Conservation (phyloP, 2,888 invertebrate species). For the Seira musarum region DNA sequence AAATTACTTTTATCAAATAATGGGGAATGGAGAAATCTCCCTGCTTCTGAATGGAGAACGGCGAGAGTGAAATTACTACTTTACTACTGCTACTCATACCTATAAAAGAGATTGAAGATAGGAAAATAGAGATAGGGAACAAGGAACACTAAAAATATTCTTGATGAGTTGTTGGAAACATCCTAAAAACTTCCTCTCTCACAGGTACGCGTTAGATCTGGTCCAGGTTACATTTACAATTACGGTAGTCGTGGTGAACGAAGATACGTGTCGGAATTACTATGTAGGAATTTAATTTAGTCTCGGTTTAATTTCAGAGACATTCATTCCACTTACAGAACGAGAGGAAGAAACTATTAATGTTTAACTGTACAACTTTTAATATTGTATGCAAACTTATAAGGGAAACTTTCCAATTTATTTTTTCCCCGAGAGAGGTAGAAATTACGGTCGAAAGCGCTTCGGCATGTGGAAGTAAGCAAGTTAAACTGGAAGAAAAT, state of each 20-base stretch:
- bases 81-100: neutral
- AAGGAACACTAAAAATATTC: constrained; percentile 48
- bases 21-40: constrained; percentile 50
- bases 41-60: constrained; percentile 45
- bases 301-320: constrained; percentile 36
- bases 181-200: too few species aligned
- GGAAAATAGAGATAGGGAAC: constrained; percentile 1
- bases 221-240: neutral
- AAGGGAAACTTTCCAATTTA: constrained; percentile 22
- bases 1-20: constrained; percentile 64
- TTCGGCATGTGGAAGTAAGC: too few species aligned
- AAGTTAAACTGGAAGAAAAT: constrained; percentile 20
- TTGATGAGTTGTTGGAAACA: constrained; percentile 53
- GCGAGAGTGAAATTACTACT: constrained; percentile 46
- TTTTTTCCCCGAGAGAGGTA: too few species aligned
- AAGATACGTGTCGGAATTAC: neutral
- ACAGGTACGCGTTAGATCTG: constrained; percentile 13
- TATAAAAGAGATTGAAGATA: constrained; percentile 4
- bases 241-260: neutral
- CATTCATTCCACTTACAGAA: too few species aligned
- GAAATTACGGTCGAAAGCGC: too few species aligned
- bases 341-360: constrained; percentile 46
- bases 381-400: constrained; percentile 31
- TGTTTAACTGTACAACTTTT: constrained; percentile 46
- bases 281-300: constrained; percentile 47